Evolutionary conservation across 2,113 vertebrate species (phyloP).

Genomic region (Corydoras maculifer): DNA sequence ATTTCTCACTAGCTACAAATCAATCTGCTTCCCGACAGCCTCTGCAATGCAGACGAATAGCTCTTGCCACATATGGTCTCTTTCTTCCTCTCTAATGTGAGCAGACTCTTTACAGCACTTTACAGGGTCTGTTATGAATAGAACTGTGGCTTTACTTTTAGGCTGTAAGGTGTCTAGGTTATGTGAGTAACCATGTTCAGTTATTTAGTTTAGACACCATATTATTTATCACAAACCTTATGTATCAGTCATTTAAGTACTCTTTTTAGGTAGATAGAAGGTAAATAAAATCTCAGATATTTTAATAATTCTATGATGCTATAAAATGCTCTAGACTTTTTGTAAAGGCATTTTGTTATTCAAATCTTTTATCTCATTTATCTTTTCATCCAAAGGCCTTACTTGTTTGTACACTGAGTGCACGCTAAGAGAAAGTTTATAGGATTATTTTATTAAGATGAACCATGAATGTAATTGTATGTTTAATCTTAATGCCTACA

Average conservation of each 20-base stretch:
- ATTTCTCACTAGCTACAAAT: constrained; percentile 64
- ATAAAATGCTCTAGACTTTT: too few species aligned
- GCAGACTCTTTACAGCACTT: constrained; percentile 3
- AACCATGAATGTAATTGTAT: constrained; percentile 16
- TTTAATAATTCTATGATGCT: too few species aligned
- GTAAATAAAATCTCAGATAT: too few species aligned
- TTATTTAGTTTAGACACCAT: too few species aligned
- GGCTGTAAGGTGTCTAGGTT: too few species aligned
- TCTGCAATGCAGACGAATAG: constrained; percentile 64
- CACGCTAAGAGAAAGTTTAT: not conserved
- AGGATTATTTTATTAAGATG: constrained; percentile 4
- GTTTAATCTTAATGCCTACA: constrained; percentile 27
- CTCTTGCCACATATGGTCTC: constrained; percentile 33
- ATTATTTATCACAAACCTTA: too few species aligned
- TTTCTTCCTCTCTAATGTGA: constrained; percentile 15
- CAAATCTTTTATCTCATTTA: too few species aligned
- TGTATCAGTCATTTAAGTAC: too few species aligned
- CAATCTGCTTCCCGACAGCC: constrained; percentile 59
- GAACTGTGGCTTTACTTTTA: not conserved
- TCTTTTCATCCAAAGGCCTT: not conserved
- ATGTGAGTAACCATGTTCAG: too few species aligned
- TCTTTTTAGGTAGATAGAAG: too few species aligned
- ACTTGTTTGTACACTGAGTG: not conserved
- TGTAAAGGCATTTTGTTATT: too few species aligned
- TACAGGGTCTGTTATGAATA: not conserved